Evolutionary conservation across 2,888 invertebrate genomes (phyloP).

Genomic region (Prosopocoilus inquinatus): DNA sequence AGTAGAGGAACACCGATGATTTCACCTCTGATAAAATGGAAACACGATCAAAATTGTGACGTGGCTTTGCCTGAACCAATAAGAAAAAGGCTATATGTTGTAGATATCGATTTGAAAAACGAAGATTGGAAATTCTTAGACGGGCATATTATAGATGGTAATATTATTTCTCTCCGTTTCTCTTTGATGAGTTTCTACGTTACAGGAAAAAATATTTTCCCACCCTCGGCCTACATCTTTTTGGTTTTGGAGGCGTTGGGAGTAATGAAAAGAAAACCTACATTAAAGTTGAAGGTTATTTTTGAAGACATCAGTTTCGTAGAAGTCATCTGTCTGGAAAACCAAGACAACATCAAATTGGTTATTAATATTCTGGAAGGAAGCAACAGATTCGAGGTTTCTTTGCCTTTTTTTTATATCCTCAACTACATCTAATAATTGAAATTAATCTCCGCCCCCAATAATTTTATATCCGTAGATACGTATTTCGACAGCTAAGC

Average conservation of each 20-base stretch:
- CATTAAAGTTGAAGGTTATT: constrained; percentile 53
- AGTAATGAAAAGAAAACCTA: constrained; percentile 42
- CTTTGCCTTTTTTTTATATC: background rate
- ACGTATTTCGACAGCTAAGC: no score
- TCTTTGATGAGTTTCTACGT: background rate
- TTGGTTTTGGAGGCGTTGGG: constrained; percentile 58
- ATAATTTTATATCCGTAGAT: no score
- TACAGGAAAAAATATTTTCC: constrained; percentile 49
- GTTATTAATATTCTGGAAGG: constrained; percentile 32
- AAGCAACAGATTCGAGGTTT: constrained; percentile 39
- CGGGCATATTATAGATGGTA: constrained; percentile 85
- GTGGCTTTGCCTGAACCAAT: constrained; percentile 30
- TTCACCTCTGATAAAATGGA: constrained; percentile 82
- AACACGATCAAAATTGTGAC: constrained; percentile 76
- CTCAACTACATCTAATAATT: background rate
- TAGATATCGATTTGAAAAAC: constrained; percentile 60
- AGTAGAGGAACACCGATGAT: constrained; percentile 82
- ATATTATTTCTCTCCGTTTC: constrained; percentile 27
- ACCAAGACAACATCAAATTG: constrained; percentile 39
- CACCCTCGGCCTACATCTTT: constrained; percentile 60
- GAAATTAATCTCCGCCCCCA: no score
- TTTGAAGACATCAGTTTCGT: constrained; percentile 61
- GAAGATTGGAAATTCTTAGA: constrained; percentile 70
- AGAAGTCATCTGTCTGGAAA: constrained; percentile 56
- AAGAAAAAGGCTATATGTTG: constrained; percentile 53